Evolutionary conservation across 1,140 invertebrate genomes (phyloP), one percentile per base, ranked within the genome.

Genomic region (Magallana gigas): DNA sequence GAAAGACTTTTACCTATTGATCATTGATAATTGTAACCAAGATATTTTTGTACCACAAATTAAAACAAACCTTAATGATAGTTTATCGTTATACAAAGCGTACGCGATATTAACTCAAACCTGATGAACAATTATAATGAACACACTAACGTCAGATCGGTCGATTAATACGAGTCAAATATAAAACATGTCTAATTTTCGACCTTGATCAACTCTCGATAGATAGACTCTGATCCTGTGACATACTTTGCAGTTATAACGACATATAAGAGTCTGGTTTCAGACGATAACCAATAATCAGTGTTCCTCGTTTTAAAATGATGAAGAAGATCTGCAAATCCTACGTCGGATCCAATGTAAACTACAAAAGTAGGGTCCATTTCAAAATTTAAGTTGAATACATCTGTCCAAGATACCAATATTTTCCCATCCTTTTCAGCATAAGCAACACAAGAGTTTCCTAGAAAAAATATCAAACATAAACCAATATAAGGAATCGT

Each of bases 401-500:
- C 85, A 16, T 86, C 71, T 11, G 23, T 80, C 85, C 85, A 86
- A 4, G 81, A 83, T 12, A 83, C 14, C 11, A 59, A 11, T 11
- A 86, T 48, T 56, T 58, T 71, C 9, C 57, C n/a, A 86, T 12
- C n/a, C 11, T 58, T 29, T 59, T n/a, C 57, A 86, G 0, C 23
- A 62, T 16, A 23, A 23, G 58, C 58, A 29, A 58, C 56, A 18
- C 48, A n/a, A 7, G 71, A 36, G 80, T 86, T 56, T 6, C 76
- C 36, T 58, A n/a, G 23, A 76, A 84, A 12, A 12, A 60, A 84
- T 59, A 18, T 57, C 6, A 58, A 64, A 16, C 5, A 59, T 14
- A 23, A 48, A 5, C 36, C 5, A 5, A 48, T 48, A 48, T 48
- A 48, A 48, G 36, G 5, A 48, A 48, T 48, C 68, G 23, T 23